These are phyloP conservation scores for Arvicanthis niloticus DNA, from an alignment of 2,113 vertebrate species.

Conservation along the genomic window DNA sequence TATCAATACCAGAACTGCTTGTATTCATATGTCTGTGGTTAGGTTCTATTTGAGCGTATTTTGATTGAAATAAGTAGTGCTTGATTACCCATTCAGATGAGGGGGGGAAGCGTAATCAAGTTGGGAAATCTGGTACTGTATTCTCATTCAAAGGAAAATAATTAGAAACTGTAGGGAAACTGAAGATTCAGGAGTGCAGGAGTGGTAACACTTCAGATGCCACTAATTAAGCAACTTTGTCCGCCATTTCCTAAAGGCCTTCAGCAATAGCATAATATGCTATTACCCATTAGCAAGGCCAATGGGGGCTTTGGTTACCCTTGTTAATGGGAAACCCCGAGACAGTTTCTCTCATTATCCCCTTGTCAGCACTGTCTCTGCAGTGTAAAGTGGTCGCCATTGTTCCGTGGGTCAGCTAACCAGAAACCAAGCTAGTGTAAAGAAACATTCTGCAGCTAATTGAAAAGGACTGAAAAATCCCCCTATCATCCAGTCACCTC, in stretches of 20 bases:
- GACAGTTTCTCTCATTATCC: slow-evolving; percentile 92
- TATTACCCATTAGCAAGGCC: slow-evolving; percentile 89
- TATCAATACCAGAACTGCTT: slow-evolving; percentile 90
- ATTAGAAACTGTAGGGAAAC: slow-evolving; percentile 89
- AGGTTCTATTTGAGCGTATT: slow-evolving; percentile 87
- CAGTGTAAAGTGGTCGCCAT: slow-evolving; percentile 88
- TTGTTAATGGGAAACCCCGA: slow-evolving; percentile 90
- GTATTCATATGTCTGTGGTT: slow-evolving; percentile 88
- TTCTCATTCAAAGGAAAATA: slow-evolving; percentile 88
- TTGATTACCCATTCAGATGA: slow-evolving; percentile 90
- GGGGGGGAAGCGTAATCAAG: slow-evolving; percentile 84
- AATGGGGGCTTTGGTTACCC: slow-evolving; percentile 87
- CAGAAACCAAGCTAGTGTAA: slow-evolving; percentile 89
- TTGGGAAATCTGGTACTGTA: slow-evolving; percentile 86
- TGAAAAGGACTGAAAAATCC: slow-evolving; percentile 89
- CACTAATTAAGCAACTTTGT: slow-evolving; percentile 91
- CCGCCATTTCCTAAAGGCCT: slow-evolving; percentile 88
- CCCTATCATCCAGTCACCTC: slow-evolving; percentile 85
- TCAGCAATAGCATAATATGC: slow-evolving; percentile 87
- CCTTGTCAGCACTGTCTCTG: slow-evolving; percentile 87
- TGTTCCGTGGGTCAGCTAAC: slow-evolving; percentile 89
- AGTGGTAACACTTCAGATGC: slow-evolving; percentile 89
- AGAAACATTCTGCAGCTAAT: slow-evolving; percentile 89
- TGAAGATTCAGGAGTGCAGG: slow-evolving; percentile 85
- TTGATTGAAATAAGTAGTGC: slow-evolving; percentile 89